These are phyloP conservation scores for Popillia japonica DNA, from an alignment of 1,140 invertebrate genomes.

Conservation along the genomic window DNA sequence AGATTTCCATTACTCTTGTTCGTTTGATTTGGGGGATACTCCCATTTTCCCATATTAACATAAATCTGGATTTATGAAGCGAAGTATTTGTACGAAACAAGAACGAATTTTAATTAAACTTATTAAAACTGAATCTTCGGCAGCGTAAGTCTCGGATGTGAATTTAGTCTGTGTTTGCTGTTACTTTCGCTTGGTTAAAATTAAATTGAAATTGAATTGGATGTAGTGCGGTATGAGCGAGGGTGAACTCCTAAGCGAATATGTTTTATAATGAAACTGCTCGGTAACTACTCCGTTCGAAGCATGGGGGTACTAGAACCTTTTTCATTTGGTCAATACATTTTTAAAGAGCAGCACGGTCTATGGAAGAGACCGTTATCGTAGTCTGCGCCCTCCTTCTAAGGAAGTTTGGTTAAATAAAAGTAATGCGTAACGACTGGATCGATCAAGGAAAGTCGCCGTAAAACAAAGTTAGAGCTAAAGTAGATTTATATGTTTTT, in stretches of 20 bases:
- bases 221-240: neutral
- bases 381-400: too few species aligned
- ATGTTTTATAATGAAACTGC: neutral
- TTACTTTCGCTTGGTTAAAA: neutral
- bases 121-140: neutral
- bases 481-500: too few species aligned
- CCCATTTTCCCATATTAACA: too few species aligned
- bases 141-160: neutral
- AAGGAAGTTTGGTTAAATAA: too few species aligned
- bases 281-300: neutral
- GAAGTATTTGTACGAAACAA: neutral
- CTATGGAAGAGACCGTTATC: neutral
- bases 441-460: too few species aligned
- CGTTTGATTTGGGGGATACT: too few species aligned
- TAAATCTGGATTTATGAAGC: too few species aligned
- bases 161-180: neutral
- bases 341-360: neutral
- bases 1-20: too few species aligned
- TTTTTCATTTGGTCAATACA: neutral
- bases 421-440: too few species aligned
- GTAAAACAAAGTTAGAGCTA: too few species aligned
- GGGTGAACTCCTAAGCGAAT: neutral
- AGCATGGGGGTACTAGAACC: neutral
- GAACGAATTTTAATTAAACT: neutral
- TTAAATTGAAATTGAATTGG: conserved; percentile 12